Base-by-base conservation (phyloP, 2,797 vertebrate species). In the Triplophysa yarkandensis region DNA sequence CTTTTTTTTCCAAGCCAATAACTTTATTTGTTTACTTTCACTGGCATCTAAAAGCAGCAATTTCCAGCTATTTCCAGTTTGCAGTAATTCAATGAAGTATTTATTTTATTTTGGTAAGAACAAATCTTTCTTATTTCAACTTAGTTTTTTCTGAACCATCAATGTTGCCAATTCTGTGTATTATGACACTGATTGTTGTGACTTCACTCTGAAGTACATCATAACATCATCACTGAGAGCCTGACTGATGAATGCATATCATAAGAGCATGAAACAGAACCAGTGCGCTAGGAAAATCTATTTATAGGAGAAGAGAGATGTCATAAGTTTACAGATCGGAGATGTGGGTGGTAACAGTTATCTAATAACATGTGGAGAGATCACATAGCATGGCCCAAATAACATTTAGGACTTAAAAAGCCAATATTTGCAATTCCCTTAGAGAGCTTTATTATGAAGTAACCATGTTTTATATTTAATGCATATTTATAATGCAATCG, bases 181-280 rank as follows among this genome's bases (percentile, higher is more conserved):
- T n/a, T n/a, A 46, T 57, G 28, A n/a, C 17, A 19, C 9, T 11
- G 32, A 30, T 28, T 48, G 39, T 41, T 43, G 55, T 14, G 1
- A 43, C 28, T 25, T 23, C 44, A 44, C 69, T 44, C 23, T 55
- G 46, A 65, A 41, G 30, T 21, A 5, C 34, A 32, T 7, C 8
- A 19, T 58, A 32, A 58, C 55, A 58, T 58, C 17, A 58, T 58
- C 27, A 58, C 28, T 34, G 17, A 32, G 28, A 19, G 17, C 28
- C 17, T 58, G 55, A 58, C 55, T 34, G 17, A 17, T 58, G 16
- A 44, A 17, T 4, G 77, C 72, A 73, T 84, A 85, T 87, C 85
- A 83, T 87, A 84, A 85, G 79, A 73, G 78, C 77, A 36, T 17
- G 81, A 85, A 87, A 86, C 82, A 85, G 77, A 76, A 74, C 80